Evolutionary conservation across 1,140 invertebrate genomes (phyloP), one percentile per base, ranked within the genome.

Genomic region (Homarus americanus): DNA sequence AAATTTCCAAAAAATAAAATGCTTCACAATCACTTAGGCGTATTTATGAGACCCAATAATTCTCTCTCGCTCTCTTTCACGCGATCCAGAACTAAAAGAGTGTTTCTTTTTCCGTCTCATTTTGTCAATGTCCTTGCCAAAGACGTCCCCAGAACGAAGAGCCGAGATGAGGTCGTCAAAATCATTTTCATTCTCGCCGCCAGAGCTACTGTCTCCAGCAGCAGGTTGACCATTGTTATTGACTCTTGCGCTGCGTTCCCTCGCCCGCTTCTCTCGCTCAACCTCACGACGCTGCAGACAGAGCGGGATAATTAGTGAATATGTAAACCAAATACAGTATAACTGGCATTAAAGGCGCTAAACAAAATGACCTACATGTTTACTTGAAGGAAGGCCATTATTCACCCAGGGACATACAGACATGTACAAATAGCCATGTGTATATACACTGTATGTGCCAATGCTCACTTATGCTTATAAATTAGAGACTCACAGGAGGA

Each of bases 161-260:
- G 98, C 98, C 2, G 98, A 99, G 93, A 99, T 99, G 44, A 99
- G 95, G 94, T 99, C 98, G 94, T 99, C 98, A 95, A 99, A 99
- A 95, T 99, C 98, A 88, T 94, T 94, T 78, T 93, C 92, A 15
- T 93, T 93, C 49, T 91, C 92, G 10, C 90, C 88, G 24, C 89
- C 89, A 2, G 89, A 91, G 66, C 89, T 91, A 75, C 89, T 91
- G 75, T 91, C 89, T 3, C 89, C 89, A n/a, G 73, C 82, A 9
- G 34, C 41, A 40, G 32, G 32, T 28, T 38, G 38, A 32, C 63
- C 63, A 69, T 32, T 69, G 7, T 69, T 69, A 24, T 24, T 7
- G n/a, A 69, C 28, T 69, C 63, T 4, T 32, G 28, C 2, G 63
- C 5, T 69, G 63, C 63, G 63, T 69, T 91, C 89, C 38, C 66